A percentile compares a stretch with the other conserved stretches of the same genome.
These are phyloP conservation scores for Limnephilus marmoratus DNA, from an alignment of 2,888 invertebrate species.

Conservation along the genomic window DNA sequence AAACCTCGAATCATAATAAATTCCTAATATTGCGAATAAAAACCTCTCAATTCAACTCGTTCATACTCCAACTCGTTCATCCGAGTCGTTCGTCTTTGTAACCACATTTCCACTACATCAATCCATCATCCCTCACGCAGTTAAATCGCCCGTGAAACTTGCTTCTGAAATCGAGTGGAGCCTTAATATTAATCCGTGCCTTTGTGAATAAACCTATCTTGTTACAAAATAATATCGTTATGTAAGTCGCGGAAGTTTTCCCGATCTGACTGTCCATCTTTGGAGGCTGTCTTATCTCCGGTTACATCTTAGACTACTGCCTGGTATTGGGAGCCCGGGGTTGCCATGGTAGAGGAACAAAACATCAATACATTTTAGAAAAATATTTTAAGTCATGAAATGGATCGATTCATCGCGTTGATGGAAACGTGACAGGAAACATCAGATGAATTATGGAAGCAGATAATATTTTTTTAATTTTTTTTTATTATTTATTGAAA, in stretches of 20 bases:
- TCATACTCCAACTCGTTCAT: too few species aligned
- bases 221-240: neutral
- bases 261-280: neutral
- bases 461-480: too few species aligned
- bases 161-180: neutral
- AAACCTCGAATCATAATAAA: neutral
- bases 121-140: neutral
- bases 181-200: neutral
- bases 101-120: neutral
- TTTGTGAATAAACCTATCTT: conserved; percentile 16
- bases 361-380: neutral
- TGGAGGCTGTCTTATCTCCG: neutral
- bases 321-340: neutral
- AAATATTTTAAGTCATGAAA: neutral
- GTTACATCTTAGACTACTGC: neutral
- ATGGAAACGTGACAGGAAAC: too few species aligned
- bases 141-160: neutral
- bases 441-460: too few species aligned
- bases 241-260: neutral
- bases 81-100: neutral
- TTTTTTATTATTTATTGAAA: too few species aligned
- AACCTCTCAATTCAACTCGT: neutral
- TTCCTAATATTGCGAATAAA: neutral
- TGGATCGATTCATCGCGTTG: too few species aligned
- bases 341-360: neutral